Conservation (phyloP, 2,888 invertebrate species). For the Tillus elongatus region DNA sequence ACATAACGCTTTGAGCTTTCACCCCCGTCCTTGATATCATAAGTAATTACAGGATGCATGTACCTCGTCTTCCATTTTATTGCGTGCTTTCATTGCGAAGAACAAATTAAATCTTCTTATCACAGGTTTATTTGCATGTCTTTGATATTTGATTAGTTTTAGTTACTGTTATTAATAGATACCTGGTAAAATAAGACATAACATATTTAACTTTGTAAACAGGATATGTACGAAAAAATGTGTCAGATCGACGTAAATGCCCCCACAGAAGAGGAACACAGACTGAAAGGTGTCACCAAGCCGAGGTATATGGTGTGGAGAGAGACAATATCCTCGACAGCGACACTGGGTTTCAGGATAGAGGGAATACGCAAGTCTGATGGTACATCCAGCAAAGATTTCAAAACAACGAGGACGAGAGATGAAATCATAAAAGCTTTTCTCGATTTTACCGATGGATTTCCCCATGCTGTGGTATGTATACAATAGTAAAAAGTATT, state of each 20-base stretch:
- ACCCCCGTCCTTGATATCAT: no score
- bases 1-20: no score
- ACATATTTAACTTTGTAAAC: no score
- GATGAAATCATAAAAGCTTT: conserved; percentile 76
- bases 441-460: conserved; percentile 69
- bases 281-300: conserved; percentile 85
- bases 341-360: conserved; percentile 90
- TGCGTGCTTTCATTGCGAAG: no score
- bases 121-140: no score
- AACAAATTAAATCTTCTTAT: no score
- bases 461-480: conserved; percentile 70
- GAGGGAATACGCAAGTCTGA: conserved; percentile 88
- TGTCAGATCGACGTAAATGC: conserved; percentile 84
- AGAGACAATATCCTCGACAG: conserved; percentile 95
- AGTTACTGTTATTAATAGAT: no score
- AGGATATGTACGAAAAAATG: conserved; percentile 98
- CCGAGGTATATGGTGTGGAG: conserved; percentile 94
- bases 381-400: conserved; percentile 88
- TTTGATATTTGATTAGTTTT: no score
- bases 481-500: conserved; percentile 8
- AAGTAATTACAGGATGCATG: no score
- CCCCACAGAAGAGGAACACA: conserved; percentile 83
- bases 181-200: no score
- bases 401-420: conserved; percentile 83
- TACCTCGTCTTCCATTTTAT: no score